Base-by-base conservation (phyloP, 2,888 invertebrate genomes). In the Ctenicera cuprea region DNA sequence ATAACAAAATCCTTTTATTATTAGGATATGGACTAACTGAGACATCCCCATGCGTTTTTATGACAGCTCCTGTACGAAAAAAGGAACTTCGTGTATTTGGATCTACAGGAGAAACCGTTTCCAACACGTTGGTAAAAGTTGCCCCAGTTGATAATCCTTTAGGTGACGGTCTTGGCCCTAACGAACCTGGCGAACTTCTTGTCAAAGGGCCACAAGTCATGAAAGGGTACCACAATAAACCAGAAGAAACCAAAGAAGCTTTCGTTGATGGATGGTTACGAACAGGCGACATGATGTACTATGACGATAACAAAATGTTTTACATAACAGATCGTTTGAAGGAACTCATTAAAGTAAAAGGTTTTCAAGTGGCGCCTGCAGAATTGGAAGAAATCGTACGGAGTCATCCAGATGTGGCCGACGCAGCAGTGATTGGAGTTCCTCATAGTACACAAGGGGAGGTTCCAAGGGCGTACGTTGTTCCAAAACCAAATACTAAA, bases 161-260 rank as follows among this genome's bases (percentile, higher is more conserved):
- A 57, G 77, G 76, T 22, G 79, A 74, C 54, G 79, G 82, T n/a
- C 68, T 86, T 57, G 84, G 84, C 0, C 83, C 84, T 7, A 81
- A 84, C 61, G 83, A 91, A 87, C 86, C 87, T 11, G 96, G 96
- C 0, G 96, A 97, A 85, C 83, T 96, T 4, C 89, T 92, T 67
- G 86, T 95, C 0, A 90, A 91, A 71, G 95, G 96, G 0, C 95
- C 95, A 0, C 94, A 95, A 86, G 91, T 95, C 0, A 96, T 95
- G 94, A 88, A 90, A 73, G 94, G 95, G 0, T 97, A 97, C 84
- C 90, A 90, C 76, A 91, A 94, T 76, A 93, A 94, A 81, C 90
- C 91, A 1, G 88, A 93, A 82, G 95, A 94, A 0, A 96, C 93
- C 5, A 87, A 88, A 8, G 90, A 93, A 8, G 90, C 90, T 8